Conservation (phyloP, 2,797 vertebrate species). For the Oophaga sylvatica region DNA sequence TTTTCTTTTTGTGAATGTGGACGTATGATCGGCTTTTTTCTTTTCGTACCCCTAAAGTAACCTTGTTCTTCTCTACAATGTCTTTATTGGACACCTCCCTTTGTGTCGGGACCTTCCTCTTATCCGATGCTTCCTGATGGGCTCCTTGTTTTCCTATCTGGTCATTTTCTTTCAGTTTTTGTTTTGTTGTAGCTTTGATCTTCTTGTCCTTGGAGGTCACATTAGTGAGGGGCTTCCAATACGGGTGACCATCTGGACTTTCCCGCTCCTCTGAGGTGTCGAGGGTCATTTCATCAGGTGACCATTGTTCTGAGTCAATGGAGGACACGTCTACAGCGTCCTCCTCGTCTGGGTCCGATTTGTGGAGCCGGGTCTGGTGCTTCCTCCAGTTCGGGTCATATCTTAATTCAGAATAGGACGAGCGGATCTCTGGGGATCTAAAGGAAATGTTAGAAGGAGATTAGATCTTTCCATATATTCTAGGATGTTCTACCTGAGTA, state of each 20-base stretch:
- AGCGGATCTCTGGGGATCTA: neutral
- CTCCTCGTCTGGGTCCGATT: constrained; percentile 12
- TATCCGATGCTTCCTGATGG: neutral
- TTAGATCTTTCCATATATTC: neutral
- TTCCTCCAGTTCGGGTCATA: constrained; percentile 54
- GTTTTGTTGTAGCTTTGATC: neutral
- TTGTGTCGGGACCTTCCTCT: neutral
- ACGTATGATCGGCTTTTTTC: constrained; percentile 30
- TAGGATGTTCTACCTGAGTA: neutral
- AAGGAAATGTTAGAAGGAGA: neutral
- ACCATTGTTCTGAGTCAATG: neutral
- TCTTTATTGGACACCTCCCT: neutral
- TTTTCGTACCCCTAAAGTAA: constrained; percentile 15
- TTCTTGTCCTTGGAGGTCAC: neutral
- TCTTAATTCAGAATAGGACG: constrained; percentile 34
- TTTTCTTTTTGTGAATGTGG: constrained; percentile 34
- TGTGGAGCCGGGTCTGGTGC: neutral
- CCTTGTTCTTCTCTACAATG: constrained; percentile 49
- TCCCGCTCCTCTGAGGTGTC: neutral
- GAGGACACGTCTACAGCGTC: neutral
- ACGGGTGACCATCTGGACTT: neutral
- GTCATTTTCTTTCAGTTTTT: neutral
- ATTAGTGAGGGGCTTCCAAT: neutral
- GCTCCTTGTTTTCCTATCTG: neutral
- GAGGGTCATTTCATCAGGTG: neutral